A percentile compares a stretch with the other conserved stretches of the same genome.
phyloP scores from a whole-genome alignment of 2,888 invertebrate genomes.

The Chesias legatella region DNA sequence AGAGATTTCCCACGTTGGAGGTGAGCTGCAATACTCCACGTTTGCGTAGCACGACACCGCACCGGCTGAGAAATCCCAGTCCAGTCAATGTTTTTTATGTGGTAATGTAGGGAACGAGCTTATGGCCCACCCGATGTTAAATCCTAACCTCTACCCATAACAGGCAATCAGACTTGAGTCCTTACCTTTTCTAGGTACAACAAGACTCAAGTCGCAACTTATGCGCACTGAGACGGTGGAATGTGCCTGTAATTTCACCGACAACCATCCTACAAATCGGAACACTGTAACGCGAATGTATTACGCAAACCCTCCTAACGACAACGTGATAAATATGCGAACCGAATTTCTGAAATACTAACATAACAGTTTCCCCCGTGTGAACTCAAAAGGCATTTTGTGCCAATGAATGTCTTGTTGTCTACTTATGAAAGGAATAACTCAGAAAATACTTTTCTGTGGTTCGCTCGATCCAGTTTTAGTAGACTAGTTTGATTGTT shows the following conservation, averaged over 20 bases:
- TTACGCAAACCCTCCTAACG: conserved; percentile 18
- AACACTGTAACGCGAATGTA: too few relatives aligned
- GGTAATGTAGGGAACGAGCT: too few relatives aligned
- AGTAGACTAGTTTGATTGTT: conserved; percentile 38
- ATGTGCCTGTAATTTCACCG: too few relatives aligned
- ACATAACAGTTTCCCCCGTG: not conserved
- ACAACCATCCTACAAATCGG: too few relatives aligned
- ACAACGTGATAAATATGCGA: conserved; percentile 21
- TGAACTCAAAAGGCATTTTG: conserved; percentile 8
- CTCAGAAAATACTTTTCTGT: conserved; percentile 23
- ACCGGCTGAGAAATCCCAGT: conserved; percentile 15
- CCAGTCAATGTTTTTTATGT: too few relatives aligned
- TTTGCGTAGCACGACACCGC: conserved; percentile 29
- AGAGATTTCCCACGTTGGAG: conserved; percentile 53
- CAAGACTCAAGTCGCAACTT: too few relatives aligned
- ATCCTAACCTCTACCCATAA: too few relatives aligned
- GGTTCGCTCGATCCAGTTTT: conserved; percentile 33
- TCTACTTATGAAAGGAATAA: conserved; percentile 21
- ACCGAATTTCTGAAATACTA: not conserved
- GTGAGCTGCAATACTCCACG: conserved; percentile 31
- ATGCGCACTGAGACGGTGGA: too few relatives aligned
- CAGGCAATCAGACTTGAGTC: too few relatives aligned
- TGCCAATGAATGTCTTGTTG: conserved; percentile 17
- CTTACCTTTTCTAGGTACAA: too few relatives aligned
- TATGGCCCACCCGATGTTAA: too few relatives aligned